These are phyloP conservation scores for Mellivora capensis DNA, from an alignment of 2,113 vertebrate species.

Conservation along the genomic window DNA sequence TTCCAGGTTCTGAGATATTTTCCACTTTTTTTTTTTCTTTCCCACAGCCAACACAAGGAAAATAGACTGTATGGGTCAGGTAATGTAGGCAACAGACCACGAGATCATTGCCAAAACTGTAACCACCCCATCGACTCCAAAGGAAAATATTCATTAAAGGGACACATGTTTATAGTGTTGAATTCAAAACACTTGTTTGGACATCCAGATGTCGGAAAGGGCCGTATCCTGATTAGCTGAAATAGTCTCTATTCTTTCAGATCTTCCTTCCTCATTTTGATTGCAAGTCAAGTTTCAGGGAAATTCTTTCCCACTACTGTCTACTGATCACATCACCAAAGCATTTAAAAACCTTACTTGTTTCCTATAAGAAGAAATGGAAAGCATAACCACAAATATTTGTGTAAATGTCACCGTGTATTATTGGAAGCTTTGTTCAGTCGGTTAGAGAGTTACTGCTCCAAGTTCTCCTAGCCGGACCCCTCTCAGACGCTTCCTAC, in stretches of 20 bases:
- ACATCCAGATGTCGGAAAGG: constrained; percentile 79
- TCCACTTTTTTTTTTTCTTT: constrained; percentile 76
- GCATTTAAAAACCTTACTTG: constrained; percentile 79
- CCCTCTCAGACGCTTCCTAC: constrained; percentile 26
- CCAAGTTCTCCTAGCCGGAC: constrained; percentile 58
- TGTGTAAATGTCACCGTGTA: constrained; percentile 82
- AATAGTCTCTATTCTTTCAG: constrained; percentile 73
- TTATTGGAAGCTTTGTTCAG: constrained; percentile 82
- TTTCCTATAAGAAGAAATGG: constrained; percentile 85
- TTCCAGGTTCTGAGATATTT: constrained; percentile 73
- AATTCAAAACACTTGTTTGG: constrained; percentile 78
- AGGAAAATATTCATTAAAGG: constrained; percentile 78
- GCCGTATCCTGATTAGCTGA: constrained; percentile 75
- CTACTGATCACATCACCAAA: constrained; percentile 83
- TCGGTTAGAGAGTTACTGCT: constrained; percentile 51
- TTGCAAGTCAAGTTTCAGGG: constrained; percentile 73
- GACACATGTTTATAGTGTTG: constrained; percentile 77
- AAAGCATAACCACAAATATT: constrained; percentile 83
- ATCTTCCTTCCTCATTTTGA: constrained; percentile 81
- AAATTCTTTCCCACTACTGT: constrained; percentile 86
- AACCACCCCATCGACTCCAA: constrained; percentile 67
- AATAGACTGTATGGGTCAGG: constrained; percentile 77
- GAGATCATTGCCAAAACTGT: constrained; percentile 72
- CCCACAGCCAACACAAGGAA: constrained; percentile 78
- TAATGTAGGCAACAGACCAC: constrained; percentile 79